Evolutionary conservation across 2,113 vertebrate species (phyloP).

Genomic region (Neomonachus schauinslandi): DNA sequence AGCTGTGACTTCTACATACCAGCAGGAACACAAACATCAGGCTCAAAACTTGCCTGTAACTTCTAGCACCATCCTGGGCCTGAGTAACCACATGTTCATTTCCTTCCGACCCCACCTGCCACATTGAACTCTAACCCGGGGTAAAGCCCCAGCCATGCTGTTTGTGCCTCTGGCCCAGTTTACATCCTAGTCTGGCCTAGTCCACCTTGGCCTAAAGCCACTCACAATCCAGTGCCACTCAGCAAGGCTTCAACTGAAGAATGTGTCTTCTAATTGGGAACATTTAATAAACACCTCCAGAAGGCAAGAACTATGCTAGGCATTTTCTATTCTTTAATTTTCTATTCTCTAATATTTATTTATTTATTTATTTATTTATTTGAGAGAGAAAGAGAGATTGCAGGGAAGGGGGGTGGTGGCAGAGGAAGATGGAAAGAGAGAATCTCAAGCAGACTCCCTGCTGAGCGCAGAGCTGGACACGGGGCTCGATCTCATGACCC

Average conservation of each 20-base stretch:
- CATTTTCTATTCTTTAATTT: background rate
- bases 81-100: background rate
- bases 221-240: background rate
- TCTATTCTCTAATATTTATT: background rate
- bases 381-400: background rate
- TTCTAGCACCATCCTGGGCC: background rate
- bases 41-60: background rate
- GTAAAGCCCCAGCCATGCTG: background rate
- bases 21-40: background rate
- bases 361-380: background rate
- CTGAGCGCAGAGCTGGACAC: background rate
- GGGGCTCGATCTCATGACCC: background rate
- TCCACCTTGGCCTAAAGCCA: background rate
- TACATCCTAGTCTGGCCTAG: background rate
- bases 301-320: background rate
- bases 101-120: background rate
- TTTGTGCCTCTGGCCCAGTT: background rate
- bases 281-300: background rate
- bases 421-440: background rate
- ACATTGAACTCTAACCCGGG: background rate
- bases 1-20: background rate
- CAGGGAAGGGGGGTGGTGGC: background rate
- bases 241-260: background rate
- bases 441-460: background rate
- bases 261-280: background rate